phyloP scores from a whole-genome alignment of 2,113 vertebrate genomes.

The Sturnus vulgaris region DNA sequence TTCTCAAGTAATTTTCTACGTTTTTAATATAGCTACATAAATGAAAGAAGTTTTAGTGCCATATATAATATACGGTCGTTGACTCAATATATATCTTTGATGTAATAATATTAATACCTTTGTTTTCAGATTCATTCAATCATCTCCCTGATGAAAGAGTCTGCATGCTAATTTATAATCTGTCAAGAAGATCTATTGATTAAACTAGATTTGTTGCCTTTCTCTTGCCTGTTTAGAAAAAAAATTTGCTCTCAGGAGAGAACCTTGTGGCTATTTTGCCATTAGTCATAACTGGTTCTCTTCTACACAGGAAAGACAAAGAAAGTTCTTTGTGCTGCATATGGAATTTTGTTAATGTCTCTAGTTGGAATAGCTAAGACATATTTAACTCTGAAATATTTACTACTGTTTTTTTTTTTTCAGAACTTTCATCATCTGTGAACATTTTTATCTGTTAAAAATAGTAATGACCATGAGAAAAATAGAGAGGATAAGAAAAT shows the following conservation, averaged over 20 bases:
- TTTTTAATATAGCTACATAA: background rate
- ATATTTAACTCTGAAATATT: background rate
- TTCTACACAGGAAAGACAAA: background rate
- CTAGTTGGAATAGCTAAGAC: background rate
- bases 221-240: background rate
- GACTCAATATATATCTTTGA: background rate
- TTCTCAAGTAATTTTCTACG: slow-evolving; percentile 1
- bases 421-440: background rate
- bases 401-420: background rate
- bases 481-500: background rate
- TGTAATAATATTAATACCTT: slow-evolving; percentile 20
- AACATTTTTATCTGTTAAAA: background rate
- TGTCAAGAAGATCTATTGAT: background rate
- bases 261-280: background rate
- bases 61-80: background rate
- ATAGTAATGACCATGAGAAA: background rate
- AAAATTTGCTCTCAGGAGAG: background rate
- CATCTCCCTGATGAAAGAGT: background rate
- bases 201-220: background rate
- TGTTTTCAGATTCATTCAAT: background rate
- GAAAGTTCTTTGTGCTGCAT: background rate
- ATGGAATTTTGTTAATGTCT: background rate
- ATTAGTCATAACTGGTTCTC: background rate
- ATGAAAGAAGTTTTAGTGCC: background rate
- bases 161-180: slow-evolving; percentile 14